These are phyloP conservation scores for Nephrotoma appendiculata DNA, from an alignment of 2,888 invertebrate genomes.

Conservation along the genomic window DNA sequence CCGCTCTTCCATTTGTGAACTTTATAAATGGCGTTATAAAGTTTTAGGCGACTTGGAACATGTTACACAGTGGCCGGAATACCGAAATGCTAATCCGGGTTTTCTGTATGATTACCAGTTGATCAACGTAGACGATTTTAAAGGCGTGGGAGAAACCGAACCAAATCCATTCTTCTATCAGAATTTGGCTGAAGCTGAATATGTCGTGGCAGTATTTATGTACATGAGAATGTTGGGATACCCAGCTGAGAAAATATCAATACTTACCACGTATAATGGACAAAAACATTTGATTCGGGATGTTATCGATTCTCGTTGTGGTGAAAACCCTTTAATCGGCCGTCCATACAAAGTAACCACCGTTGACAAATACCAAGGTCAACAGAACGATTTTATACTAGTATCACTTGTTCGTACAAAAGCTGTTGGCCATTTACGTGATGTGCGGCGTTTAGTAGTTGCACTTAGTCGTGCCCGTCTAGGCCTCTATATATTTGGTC, in stretches of 20 bases:
- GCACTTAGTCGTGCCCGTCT: constrained; percentile 96
- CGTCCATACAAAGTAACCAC: constrained; percentile 86
- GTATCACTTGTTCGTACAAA: constrained; percentile 90
- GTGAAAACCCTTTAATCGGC: constrained; percentile 89
- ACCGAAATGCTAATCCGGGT: constrained; percentile 82
- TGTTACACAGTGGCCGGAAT: constrained; percentile 71
- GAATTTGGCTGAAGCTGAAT: constrained; percentile 84
- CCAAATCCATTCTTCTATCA: constrained; percentile 95
- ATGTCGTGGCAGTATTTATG: constrained; percentile 94
- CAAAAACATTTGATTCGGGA: constrained; percentile 96
- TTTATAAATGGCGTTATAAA: constrained; percentile 95
- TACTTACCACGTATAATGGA: constrained; percentile 97
- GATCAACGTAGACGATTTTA: constrained; percentile 92
- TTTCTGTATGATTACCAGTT: constrained; percentile 88
- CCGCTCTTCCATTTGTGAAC: constrained; percentile 67
- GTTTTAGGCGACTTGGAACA: constrained; percentile 89
- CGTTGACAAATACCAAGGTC: constrained; percentile 98
- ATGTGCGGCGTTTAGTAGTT: constrained; percentile 90
- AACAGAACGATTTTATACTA: constrained; percentile 97
- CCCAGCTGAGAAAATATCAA: constrained; percentile 91
- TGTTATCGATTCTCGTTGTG: constrained; percentile 86
- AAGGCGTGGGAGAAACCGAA: constrained; percentile 91
- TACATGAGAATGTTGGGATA: constrained; percentile 96
- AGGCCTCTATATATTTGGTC: constrained; percentile 90
- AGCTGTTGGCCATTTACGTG: constrained; percentile 95